phyloP scores from a whole-genome alignment of 2,797 vertebrate species.

The Sebastes wilsoni region DNA sequence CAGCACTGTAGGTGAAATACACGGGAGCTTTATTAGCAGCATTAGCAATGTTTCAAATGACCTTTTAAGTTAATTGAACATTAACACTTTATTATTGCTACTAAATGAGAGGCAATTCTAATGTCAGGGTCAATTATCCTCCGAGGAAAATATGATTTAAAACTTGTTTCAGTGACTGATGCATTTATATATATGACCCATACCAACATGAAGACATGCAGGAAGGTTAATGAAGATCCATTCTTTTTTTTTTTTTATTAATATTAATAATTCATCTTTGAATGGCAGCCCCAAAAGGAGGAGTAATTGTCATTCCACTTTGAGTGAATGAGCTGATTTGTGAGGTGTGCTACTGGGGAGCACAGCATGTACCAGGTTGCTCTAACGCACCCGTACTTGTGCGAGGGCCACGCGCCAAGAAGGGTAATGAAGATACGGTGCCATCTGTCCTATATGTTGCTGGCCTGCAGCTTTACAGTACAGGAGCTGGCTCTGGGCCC shows the following conservation, averaged over 20 bases:
- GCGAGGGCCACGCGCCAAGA: slow-evolving; percentile 41
- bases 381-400: background rate
- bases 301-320: slow-evolving; percentile 18
- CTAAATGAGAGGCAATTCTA: slow-evolving; percentile 50
- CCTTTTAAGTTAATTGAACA: slow-evolving; percentile 56
- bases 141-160: slow-evolving; percentile 19
- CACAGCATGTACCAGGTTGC: slow-evolving; percentile 26
- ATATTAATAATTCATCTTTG: slow-evolving; percentile 29
- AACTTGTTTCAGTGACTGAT: slow-evolving; percentile 17
- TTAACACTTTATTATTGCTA: slow-evolving; percentile 55
- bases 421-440: slow-evolving; percentile 52
- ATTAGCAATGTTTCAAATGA: slow-evolving; percentile 29
- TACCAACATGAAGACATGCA: background rate
- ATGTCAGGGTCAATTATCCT: slow-evolving; percentile 44
- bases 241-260: slow-evolving; percentile 6
- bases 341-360: background rate
- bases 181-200: background rate
- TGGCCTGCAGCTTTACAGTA: slow-evolving; percentile 53
- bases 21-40: slow-evolving; percentile 20
- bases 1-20: slow-evolving; percentile 19
- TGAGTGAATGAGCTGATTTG: slow-evolving; percentile 32
- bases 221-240: slow-evolving; percentile 32
- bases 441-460: slow-evolving; percentile 68
- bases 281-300: slow-evolving; percentile 28
- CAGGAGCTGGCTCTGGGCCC: slow-evolving; percentile 46